Evolutionary conservation across 2,888 invertebrate genomes (phyloP), one percentile per base, ranked within the genome.

Genomic region (Andrena chrysosceles): DNA sequence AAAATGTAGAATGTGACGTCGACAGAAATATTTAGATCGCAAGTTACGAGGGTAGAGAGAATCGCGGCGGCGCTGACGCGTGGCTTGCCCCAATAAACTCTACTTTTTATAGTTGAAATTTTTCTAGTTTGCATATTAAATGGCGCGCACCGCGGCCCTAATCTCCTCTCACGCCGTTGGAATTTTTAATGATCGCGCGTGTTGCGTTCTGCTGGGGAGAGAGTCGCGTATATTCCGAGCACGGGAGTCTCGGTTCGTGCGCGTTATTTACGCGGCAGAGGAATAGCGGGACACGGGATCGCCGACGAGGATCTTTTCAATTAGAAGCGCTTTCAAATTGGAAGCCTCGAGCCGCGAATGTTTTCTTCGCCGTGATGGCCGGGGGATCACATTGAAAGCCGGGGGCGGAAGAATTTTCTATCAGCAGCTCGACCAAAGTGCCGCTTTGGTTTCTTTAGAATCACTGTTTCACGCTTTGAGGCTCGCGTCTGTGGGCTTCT

Each of bases 61-160:
- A 4, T 16, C 16, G 42, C 42, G 16, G 16, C 42, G 16, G 42
- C 42, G 42, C 13, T 33, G 68, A 31, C 63, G 68, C 68, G 64
- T 69, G 69, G 63, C 56, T 56, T 35, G 62, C 29, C 42, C 35
- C 69, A 56, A 70, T 63, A 63, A 81, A 77, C 73, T 67, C 16
- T 29, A 54, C 31, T 67, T 70, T 54, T 48, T 66, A 31, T 26
- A 60, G 59, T n/a, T 31, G 52, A 70, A 33, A 67, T 70, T 74
- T 77, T 75, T 64, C 74, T 75, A 77, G 77, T 82, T 84, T 84
- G 77, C 77, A 77, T 82, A 74, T 59, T 67, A 74, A 74, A 73
- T 68, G 56, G n/a, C 54, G 52, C 60, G 26, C 71, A 54, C n/a
- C 49, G 16, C 54, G n/a, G 52, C 72, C 54, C 67, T 79, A 80